These are phyloP conservation scores for Lophura nycthemera DNA, from an alignment of 2,113 vertebrate genomes.

Conservation along the genomic window DNA sequence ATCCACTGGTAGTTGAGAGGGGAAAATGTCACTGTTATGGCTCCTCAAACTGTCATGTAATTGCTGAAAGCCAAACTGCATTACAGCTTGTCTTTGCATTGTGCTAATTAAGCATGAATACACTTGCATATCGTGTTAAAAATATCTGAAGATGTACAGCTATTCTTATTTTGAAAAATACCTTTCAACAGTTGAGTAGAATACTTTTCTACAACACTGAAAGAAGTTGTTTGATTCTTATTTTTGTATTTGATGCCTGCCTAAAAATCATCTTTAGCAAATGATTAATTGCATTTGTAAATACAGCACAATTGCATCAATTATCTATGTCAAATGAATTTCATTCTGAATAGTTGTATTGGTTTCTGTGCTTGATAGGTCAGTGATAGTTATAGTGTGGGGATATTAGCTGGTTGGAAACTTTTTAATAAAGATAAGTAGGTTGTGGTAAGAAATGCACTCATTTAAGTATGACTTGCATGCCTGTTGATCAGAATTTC, in stretches of 20 bases:
- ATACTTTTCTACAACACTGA: conserved; percentile 37
- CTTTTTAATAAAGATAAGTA: neutral
- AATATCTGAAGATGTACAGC: conserved; percentile 26
- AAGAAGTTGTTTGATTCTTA: conserved; percentile 24
- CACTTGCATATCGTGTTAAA: conserved; percentile 27
- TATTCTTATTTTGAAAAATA: conserved; percentile 27
- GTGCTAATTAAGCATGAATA: conserved; percentile 51
- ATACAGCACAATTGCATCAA: conserved; percentile 27
- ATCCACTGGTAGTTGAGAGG: neutral
- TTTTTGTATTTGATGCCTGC: conserved; percentile 40
- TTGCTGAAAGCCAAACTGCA: neutral
- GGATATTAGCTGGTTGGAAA: neutral
- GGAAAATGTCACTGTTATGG: neutral
- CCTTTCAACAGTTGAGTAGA: conserved; percentile 3
- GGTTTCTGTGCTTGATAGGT: neutral
- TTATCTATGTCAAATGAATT: conserved; percentile 53
- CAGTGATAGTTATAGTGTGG: neutral
- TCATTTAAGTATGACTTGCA: neutral
- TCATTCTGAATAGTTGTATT: conserved; percentile 41
- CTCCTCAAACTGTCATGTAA: conserved; percentile 8
- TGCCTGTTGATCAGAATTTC: neutral
- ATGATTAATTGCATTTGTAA: conserved; percentile 56
- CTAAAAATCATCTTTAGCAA: conserved; percentile 43
- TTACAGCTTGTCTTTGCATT: conserved; percentile 34
- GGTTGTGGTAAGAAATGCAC: neutral